A percentile compares a stretch with the other conserved stretches of the same genome.
Evolutionary conservation across 2,113 vertebrate genomes (phyloP).

Genomic region (Vanacampus margaritifer): DNA sequence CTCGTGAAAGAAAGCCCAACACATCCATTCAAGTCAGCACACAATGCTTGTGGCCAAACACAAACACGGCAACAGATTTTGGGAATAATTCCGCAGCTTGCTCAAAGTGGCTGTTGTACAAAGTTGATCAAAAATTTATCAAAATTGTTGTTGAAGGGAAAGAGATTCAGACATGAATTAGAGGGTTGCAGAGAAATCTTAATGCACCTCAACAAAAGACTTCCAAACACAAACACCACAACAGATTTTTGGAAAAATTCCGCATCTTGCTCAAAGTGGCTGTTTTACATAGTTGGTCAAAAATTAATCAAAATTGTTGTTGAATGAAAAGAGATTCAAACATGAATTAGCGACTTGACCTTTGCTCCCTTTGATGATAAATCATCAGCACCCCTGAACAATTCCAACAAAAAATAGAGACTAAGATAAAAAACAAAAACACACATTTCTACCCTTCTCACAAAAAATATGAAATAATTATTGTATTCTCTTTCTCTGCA

Average conservation of each 20-base stretch:
- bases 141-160: not conserved
- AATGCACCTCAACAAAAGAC: no score
- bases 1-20: slow-evolving; percentile 49
- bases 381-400: slow-evolving; percentile 51
- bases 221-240: no score
- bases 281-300: no score
- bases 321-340: no score
- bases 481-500: slow-evolving; percentile 50
- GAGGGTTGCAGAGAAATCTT: no score
- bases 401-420: slow-evolving; percentile 28
- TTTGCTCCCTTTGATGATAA: slow-evolving; percentile 76
- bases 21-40: slow-evolving; percentile 47
- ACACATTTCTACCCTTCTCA: slow-evolving; percentile 45
- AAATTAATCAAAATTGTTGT: no score
- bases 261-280: no score
- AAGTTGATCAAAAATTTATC: not conserved
- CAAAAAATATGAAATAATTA: slow-evolving; percentile 29
- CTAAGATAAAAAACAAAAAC: slow-evolving; percentile 8
- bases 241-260: no score
- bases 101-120: slow-evolving; percentile 3
- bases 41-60: slow-evolving; percentile 20
- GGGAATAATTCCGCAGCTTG: not conserved
- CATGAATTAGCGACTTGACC: no score
- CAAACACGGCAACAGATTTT: slow-evolving; percentile 40
- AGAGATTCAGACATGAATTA: no score